Evolutionary conservation across 2,888 invertebrate genomes (phyloP).

Genomic region (Aphodius granarius): DNA sequence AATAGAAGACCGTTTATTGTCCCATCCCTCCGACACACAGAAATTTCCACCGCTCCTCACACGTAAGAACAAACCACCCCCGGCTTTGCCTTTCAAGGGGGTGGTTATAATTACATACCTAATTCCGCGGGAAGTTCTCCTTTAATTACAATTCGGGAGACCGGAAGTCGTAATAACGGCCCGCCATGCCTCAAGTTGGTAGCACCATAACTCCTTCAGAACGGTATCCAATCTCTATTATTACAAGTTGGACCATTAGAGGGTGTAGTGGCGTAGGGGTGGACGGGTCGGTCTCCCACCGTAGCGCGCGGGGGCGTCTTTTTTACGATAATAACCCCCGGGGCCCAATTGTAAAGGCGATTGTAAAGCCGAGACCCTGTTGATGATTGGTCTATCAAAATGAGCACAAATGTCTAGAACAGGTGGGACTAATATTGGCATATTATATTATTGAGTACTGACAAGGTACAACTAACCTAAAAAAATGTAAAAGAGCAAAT

Average conservation of each 20-base stretch:
- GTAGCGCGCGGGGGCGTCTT: not conserved
- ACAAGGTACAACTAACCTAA: too few species aligned
- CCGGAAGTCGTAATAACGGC: not conserved
- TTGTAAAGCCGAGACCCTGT: not conserved
- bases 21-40: not conserved
- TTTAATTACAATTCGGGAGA: not conserved
- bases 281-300: not conserved
- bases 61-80: not conserved
- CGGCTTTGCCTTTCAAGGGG: not conserved
- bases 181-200: not conserved
- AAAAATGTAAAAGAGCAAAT: too few species aligned
- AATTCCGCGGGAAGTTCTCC: not conserved
- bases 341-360: not conserved
- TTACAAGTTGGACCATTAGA: not conserved
- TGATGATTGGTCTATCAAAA: not conserved
- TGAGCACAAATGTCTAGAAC: not conserved
- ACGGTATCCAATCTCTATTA: not conserved
- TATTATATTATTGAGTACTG: too few species aligned
- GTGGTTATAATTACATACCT: not conserved
- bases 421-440: too few species aligned
- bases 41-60: not conserved
- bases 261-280: not conserved
- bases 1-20: not conserved
- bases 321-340: not conserved
- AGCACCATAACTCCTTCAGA: not conserved